These are phyloP conservation scores for Peromyscus nudipes DNA, from an alignment of 2,797 vertebrate species.

Conservation along the genomic window DNA sequence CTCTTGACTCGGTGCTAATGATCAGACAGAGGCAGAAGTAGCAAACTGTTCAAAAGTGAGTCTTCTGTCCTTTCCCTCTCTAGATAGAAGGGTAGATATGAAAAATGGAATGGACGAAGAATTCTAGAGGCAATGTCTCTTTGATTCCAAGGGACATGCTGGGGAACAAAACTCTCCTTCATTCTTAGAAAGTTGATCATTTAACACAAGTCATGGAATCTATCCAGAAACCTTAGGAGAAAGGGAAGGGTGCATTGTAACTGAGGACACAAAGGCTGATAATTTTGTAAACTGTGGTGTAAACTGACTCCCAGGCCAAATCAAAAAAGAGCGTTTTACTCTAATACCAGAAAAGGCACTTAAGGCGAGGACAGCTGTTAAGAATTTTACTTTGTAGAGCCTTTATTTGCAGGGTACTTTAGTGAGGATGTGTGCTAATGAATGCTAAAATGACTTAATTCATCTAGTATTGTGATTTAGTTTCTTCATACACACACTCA, in stretches of 20 bases:
- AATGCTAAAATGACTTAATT: neutral
- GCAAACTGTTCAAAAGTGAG: neutral
- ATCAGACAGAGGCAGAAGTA: neutral
- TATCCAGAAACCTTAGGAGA: neutral
- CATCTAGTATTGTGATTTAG: slow-evolving; percentile 5
- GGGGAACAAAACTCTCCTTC: neutral
- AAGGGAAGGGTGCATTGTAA: neutral
- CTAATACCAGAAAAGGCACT: neutral
- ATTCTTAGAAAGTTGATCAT: neutral
- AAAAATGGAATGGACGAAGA: neutral
- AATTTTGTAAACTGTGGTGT: neutral
- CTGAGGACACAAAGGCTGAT: neutral
- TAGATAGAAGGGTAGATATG: neutral
- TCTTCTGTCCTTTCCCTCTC: neutral
- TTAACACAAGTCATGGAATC: neutral
- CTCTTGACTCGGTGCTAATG: neutral
- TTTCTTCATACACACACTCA: rapidly evolving
- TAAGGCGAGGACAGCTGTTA: neutral
- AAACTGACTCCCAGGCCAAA: neutral
- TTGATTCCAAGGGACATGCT: neutral
- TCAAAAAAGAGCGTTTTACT: neutral
- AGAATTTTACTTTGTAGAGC: neutral
- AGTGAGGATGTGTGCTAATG: neutral
- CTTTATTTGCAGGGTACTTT: neutral
- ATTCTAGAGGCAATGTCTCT: neutral